Conservation (phyloP, 2,113 vertebrate genomes). For the Gallinago jamesoni region DNA sequence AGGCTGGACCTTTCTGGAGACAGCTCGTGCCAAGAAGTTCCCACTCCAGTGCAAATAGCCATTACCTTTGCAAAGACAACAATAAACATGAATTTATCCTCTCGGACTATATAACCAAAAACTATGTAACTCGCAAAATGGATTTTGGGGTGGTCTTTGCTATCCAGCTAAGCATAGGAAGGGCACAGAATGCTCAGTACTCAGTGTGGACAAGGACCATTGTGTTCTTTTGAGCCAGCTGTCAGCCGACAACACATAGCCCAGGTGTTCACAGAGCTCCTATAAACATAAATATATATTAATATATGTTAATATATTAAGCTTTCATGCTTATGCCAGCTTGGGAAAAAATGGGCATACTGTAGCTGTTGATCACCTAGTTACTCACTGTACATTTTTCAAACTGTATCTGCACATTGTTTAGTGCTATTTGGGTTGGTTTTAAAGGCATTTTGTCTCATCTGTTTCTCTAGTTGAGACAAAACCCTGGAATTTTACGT, state of each 20-base stretch:
- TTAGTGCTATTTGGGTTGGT: background rate
- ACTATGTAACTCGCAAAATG: background rate
- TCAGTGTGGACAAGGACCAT: rapidly evolving
- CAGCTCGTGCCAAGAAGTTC: background rate
- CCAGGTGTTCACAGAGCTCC: background rate
- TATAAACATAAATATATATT: background rate
- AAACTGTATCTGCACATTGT: background rate
- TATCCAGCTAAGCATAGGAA: background rate
- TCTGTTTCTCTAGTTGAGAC: background rate
- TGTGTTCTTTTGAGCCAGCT: background rate
- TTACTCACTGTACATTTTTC: background rate
- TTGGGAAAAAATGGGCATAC: background rate
- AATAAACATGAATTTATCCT: background rate
- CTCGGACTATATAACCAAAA: background rate
- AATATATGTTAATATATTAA: background rate
- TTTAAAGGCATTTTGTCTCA: background rate
- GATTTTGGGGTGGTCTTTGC: background rate
- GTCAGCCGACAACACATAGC: background rate
- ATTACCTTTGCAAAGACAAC: background rate
- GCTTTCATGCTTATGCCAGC: background rate
- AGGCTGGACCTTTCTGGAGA: background rate
- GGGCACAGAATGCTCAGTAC: rapidly evolving
- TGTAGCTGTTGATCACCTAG: background rate
- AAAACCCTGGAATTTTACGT: slow-evolving; percentile 9
- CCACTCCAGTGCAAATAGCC: background rate